Percentiles rank a stretch among this genome's conserved stretches.
Conservation (phyloP, 2,113 vertebrate species). For the Colaptes auratus region DNA sequence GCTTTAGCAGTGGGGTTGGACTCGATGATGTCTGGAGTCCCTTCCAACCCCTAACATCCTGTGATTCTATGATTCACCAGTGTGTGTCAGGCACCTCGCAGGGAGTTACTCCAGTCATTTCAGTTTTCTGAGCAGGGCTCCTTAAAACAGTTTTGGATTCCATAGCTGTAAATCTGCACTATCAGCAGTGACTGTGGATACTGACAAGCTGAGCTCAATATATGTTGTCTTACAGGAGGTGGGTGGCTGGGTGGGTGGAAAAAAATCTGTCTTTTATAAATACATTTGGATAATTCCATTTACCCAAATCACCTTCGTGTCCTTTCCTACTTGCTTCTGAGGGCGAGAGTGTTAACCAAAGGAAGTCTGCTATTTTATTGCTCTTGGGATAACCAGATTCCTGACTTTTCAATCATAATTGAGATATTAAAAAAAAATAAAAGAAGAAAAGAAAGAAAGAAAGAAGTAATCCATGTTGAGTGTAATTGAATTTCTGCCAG, state of each 20-base stretch:
- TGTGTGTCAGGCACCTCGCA: background rate
- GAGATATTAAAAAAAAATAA: background rate
- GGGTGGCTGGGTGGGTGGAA: background rate
- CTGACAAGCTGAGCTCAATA: slow-evolving; percentile 12
- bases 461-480: background rate
- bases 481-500: slow-evolving; percentile 48
- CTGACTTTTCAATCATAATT: slow-evolving; percentile 20
- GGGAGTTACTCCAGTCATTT: background rate
- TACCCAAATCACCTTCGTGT: slow-evolving; percentile 4
- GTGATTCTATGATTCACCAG: background rate
- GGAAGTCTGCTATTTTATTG: background rate
- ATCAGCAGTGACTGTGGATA: slow-evolving; percentile 33
- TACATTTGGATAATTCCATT: slow-evolving; percentile 28
- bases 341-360: background rate
- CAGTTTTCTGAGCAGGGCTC: background rate
- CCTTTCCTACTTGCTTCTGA: slow-evolving; percentile 33
- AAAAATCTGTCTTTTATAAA: slow-evolving; percentile 31
- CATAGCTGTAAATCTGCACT: background rate
- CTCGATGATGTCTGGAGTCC: no score
- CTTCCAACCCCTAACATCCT: no score
- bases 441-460: no score
- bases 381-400: slow-evolving; percentile 14
- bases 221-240: background rate
- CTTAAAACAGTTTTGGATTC: background rate
- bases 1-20: no score